Base-by-base conservation (phyloP, 2,113 vertebrate species). In the Alexandromys fortis region DNA sequence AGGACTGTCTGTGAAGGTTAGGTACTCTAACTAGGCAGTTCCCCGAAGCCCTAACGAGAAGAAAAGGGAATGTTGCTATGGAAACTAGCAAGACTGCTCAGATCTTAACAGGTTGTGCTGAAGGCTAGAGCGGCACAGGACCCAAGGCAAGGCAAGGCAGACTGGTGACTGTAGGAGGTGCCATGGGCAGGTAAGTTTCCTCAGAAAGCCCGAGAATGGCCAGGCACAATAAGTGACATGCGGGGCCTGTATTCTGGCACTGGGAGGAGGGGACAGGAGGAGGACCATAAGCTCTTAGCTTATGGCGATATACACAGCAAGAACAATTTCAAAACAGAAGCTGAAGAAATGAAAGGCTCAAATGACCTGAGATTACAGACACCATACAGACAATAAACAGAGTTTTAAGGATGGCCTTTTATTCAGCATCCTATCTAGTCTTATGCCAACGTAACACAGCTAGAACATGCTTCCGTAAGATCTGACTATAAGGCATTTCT, bases 81-180 rank as follows among this genome's bases (percentile, higher is more conserved):
- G 97, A 96, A 97, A 97, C 87, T 28, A 92, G 14, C 1, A 38
- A 93, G 75, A 19, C 30, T 65, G 82, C 65, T 96, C 72, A 93
- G 86, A 93, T 89, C 77, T 83, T 91, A 30, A 96, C 67, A 72
- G 55, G 61, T 90, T 73, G 86, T 12, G 2, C 76, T 94, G 47
- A 90, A 93, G 73, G 77, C 68, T 42, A 73, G 45, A 76, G 22
- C 45, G 21, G 13, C 67, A 86, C 3, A 68, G 86, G 81, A 82
- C 3, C 35, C n/a, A 78, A 75, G 65, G 42, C 55, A 77, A 94
- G 75, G 42, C 55, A 68, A 73, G 67, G 81, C 52, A 86, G 35
- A 6, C 3, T 22, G 42, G 38, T 21, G 38, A 75, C 9, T 49
- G 1, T 0, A 28, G 42, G 19, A 17, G 70, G 26, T 8, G 4